Percentiles rank a stretch among this genome's conserved stretches.
Conservation (phyloP, 2,888 invertebrate species). For the Oasisia sp. region DNA sequence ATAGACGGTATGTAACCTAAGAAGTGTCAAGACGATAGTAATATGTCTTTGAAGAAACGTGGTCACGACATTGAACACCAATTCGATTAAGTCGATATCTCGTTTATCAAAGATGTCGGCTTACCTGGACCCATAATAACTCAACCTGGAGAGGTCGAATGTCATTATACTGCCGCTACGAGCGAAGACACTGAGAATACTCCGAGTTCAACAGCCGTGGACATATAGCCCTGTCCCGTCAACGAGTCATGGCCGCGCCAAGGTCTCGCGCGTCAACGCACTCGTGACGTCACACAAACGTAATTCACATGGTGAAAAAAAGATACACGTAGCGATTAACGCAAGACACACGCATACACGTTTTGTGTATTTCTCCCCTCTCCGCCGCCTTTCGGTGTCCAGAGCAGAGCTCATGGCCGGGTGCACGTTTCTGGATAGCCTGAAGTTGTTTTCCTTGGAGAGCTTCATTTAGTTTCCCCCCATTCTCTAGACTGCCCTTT, state of each 20-base stretch:
- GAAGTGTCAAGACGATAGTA: too few species aligned
- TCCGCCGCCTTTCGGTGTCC: too few species aligned
- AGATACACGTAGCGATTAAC: too few species aligned
- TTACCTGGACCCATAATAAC: neutral
- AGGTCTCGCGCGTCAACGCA: neutral
- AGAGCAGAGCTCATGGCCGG: too few species aligned
- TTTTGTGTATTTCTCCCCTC: too few species aligned
- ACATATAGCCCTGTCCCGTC: neutral
- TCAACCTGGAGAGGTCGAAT: neutral
- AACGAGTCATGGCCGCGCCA: neutral
- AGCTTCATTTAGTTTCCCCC: too few species aligned
- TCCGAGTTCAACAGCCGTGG: neutral
- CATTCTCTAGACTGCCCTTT: too few species aligned
- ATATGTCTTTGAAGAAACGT: neutral
- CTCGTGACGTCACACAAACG: constrained; percentile 1
- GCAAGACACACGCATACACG: too few species aligned
- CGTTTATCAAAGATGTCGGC: neutral
- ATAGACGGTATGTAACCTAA: too few species aligned
- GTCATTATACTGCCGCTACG: neutral
- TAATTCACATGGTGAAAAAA: neutral
- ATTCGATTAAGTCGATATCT: neutral
- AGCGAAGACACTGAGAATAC: neutral
- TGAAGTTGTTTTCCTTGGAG: too few species aligned
- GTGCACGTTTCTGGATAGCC: too few species aligned
- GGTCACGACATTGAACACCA: neutral